Conservation (phyloP, 2,113 vertebrate species). For the human region GRCh38 chr2:46063001-46063500, state of each 20-base stretch:
- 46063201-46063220: not conserved
- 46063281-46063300: not conserved
- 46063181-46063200: not conserved
- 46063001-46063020: conserved; percentile 15
- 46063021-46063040: not conserved
- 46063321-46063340: conserved; percentile 32
- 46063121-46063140: not conserved
- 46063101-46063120: conserved; percentile 54
- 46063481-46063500: conserved; percentile 73
- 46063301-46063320: not conserved
- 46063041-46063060: not conserved
- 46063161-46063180: not conserved
- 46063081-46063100: not conserved
- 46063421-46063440: conserved; percentile 75
- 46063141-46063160: not conserved
- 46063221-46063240: not conserved
- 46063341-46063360: conserved; percentile 24
- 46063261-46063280: not conserved
- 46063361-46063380: conserved; percentile 54
- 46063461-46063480: conserved; percentile 84
- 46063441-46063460: conserved; percentile 79
- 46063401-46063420: conserved; percentile 59
- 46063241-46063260: not conserved
- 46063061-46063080: not conserved
- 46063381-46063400: conserved; percentile 67